Evolutionary conservation across 2,888 invertebrate genomes (phyloP).

Genomic region (Xanthorhoe designata): DNA sequence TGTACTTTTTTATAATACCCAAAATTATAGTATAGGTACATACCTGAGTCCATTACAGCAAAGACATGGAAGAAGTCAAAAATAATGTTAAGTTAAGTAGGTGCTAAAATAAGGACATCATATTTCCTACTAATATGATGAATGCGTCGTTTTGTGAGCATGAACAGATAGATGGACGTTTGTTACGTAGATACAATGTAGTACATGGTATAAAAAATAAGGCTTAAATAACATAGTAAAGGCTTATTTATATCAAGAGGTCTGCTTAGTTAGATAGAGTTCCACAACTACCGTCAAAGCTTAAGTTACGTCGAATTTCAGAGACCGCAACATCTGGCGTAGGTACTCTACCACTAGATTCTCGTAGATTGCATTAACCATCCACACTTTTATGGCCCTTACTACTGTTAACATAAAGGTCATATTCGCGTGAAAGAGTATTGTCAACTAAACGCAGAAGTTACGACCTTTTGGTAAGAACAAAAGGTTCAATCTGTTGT

Average conservation of each 20-base stretch:
- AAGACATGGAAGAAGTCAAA: constrained; percentile 36
- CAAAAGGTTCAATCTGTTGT: constrained; percentile 78
- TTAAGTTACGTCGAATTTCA: constrained; percentile 80
- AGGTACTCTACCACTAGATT: constrained; percentile 64
- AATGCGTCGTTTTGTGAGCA: too few species aligned
- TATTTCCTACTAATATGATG: too few species aligned
- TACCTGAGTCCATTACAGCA: constrained; percentile 32
- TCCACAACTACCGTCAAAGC: constrained; percentile 67
- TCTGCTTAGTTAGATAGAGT: constrained; percentile 31
- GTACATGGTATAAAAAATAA: too few species aligned
- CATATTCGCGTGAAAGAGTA: constrained; percentile 44
- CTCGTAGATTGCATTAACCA: constrained; percentile 70
- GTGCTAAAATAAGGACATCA: too few species aligned
- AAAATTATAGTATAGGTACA: constrained; percentile 3
- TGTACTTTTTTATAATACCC: background rate
- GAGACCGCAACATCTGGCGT: constrained; percentile 81
- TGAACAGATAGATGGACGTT: too few species aligned
- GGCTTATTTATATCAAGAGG: constrained; percentile 41
- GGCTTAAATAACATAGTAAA: constrained; percentile 17
- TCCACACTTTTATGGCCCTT: constrained; percentile 26
- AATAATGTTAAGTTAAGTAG: too few species aligned
- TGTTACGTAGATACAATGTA: too few species aligned
- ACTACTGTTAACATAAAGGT: constrained; percentile 39
- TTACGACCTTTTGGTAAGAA: constrained; percentile 61
- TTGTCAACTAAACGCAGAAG: constrained; percentile 51